Evolutionary conservation across 2,888 invertebrate species (phyloP), one percentile per base, ranked within the genome.

Genomic region (Acanthococcus lagerstroemiae): DNA sequence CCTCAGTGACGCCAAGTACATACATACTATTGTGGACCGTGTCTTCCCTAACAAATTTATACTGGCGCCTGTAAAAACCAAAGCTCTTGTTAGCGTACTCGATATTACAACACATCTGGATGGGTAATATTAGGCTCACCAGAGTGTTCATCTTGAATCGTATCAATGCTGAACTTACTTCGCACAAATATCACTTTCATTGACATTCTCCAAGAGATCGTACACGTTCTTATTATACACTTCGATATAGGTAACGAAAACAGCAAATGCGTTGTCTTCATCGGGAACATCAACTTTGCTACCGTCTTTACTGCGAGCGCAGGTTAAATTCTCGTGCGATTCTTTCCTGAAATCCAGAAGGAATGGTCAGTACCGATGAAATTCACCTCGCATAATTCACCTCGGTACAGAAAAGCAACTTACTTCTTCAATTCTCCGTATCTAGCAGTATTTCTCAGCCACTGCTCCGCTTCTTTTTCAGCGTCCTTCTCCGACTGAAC

Each of bases 211-310:
- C 2, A 99, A 80, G 57, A 99, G 81, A 80, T 99, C 99, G 77
- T 89, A 97, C 1, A 96, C 92, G 73, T 85, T 88, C 74, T 99
- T 96, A 76, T 97, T 97, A 77, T 97, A 97, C 71, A 97, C 89
- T 78, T 97, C 96, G 65, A 95, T 84, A 73, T 95, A 96, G 0
- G 93, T 92, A 0, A 97, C 86, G 76, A 97, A 99, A 1, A 97
- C 89, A 3, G 89, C 84, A 76, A 87, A 95, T 71, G 86, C 85
- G 73, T 87, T 89, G 72, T 91, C 93, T 73, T 88, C 87, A 72
- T 90, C 88, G 0, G 92, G 76, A 25, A 83, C 82, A 0, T 77
- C 77, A 4, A 89, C 74, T 71, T 81, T 81, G 0, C 82, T 81
- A 1, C 74, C 71, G 69, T 80, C 80, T 7, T 73, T 71, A n/a